These are phyloP conservation scores for Agriopis marginaria DNA, from an alignment of 2,888 invertebrate genomes.

Conservation along the genomic window DNA sequence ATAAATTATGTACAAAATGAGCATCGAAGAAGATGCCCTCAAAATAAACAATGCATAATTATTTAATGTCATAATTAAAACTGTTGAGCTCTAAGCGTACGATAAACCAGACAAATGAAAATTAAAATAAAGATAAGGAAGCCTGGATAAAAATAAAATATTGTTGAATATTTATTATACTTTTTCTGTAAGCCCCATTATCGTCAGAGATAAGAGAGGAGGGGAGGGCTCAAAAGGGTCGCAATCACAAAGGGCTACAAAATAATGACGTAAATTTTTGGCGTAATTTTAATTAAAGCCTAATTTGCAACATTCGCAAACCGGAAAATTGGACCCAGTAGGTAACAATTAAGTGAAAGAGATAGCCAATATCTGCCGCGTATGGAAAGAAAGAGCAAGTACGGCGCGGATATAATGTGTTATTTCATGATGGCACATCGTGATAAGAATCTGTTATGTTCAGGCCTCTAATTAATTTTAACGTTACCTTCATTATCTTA, in stretches of 20 bases:
- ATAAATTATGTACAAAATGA: no score
- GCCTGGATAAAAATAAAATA: constrained; percentile 57
- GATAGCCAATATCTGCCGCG: constrained; percentile 45
- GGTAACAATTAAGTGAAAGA: constrained; percentile 54
- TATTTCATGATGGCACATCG: constrained; percentile 32
- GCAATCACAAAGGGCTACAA: constrained; percentile 70
- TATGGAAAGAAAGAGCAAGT: constrained; percentile 31
- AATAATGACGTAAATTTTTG: constrained; percentile 76
- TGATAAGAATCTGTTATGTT: constrained; percentile 42
- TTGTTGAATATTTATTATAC: constrained; percentile 63
- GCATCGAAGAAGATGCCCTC: background rate
- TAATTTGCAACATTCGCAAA: constrained; percentile 73
- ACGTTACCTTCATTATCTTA: constrained; percentile 40
- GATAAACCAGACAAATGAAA: constrained; percentile 38
- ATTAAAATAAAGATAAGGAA: constrained; percentile 44
- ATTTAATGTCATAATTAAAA: constrained; percentile 3
- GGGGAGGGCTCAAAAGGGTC: constrained; percentile 65
- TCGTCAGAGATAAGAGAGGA: constrained; percentile 65
- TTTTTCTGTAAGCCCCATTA: constrained; percentile 60
- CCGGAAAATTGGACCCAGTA: constrained; percentile 66
- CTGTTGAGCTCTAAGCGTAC: constrained; percentile 9
- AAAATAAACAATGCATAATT: background rate
- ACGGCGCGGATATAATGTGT: constrained; percentile 31
- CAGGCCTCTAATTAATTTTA: constrained; percentile 45
- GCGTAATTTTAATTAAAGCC: constrained; percentile 79